Evolutionary conservation across 2,797 vertebrate genomes (phyloP).

Genomic region (Rhabdomys pumilio): DNA sequence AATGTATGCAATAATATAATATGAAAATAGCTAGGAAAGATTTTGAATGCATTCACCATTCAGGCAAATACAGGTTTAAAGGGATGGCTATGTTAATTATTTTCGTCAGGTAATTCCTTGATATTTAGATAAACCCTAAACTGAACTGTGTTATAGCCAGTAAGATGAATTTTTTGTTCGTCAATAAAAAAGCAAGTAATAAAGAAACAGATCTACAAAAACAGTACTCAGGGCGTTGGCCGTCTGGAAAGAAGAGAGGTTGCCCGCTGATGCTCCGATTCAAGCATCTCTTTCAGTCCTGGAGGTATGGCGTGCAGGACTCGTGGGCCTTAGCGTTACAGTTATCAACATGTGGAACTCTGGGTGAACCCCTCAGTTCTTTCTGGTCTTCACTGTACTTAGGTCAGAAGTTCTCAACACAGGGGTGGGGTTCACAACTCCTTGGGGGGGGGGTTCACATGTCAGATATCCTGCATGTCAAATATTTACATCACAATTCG

Average conservation of each 20-base stretch:
- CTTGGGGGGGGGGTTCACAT: not conserved
- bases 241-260: slow-evolving; percentile 27
- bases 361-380: not conserved
- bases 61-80: not conserved
- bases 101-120: not conserved
- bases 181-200: not conserved
- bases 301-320: not conserved
- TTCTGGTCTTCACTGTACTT: not conserved
- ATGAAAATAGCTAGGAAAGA: not conserved
- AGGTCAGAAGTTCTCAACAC: not conserved
- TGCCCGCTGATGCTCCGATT: not conserved
- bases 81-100: not conserved
- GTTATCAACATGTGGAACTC: not conserved
- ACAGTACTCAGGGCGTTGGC: not conserved
- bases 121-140: not conserved
- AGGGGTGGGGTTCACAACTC: not conserved
- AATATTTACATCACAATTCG: not conserved
- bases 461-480: not conserved
- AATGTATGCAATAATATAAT: no score
- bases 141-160: not conserved
- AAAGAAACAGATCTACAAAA: not conserved
- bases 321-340: not conserved
- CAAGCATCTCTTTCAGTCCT: not conserved
- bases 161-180: not conserved
- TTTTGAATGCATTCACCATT: not conserved